These are phyloP conservation scores for Anastrepha ludens DNA, from an alignment of 1,140 invertebrate genomes.

Conservation along the genomic window DNA sequence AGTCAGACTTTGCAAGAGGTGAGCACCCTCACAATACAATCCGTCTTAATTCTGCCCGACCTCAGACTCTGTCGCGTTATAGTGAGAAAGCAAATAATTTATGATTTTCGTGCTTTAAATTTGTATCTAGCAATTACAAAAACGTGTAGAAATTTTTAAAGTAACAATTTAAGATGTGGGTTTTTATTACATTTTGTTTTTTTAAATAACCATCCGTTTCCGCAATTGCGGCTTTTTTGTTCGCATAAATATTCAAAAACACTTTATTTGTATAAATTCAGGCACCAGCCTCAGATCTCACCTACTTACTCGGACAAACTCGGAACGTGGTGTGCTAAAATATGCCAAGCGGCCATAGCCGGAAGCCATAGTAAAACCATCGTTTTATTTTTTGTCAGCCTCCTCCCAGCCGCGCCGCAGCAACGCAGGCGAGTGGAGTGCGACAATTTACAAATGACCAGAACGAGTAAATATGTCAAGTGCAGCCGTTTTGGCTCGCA, in stretches of 20 bases:
- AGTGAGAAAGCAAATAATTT: too few relatives aligned
- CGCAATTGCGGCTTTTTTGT: conserved; percentile 26
- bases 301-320: background rate
- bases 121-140: too few relatives aligned
- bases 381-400: conserved; percentile 21
- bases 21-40: too few relatives aligned
- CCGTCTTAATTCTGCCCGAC: too few relatives aligned
- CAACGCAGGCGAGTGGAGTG: conserved; percentile 43
- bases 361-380: conserved; percentile 41
- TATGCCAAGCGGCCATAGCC: conserved; percentile 45
- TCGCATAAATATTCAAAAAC: conserved; percentile 49
- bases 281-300: background rate
- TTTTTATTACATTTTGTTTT: conserved; percentile 25
- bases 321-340: conserved; percentile 23
- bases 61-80: too few relatives aligned
- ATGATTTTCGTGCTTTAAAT: too few relatives aligned
- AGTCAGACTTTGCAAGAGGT: too few relatives aligned
- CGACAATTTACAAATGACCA: conserved; percentile 66
- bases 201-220: conserved; percentile 15
- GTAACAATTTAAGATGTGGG: background rate
- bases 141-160: background rate
- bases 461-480: conserved; percentile 73
- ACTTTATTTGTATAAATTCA: conserved; percentile 20
- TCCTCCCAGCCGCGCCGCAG: conserved; percentile 37
- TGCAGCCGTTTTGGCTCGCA: conserved; percentile 63